Evolutionary conservation across 1,140 invertebrate species (phyloP).

Genomic region (Pogonomyrmex barbatus): DNA sequence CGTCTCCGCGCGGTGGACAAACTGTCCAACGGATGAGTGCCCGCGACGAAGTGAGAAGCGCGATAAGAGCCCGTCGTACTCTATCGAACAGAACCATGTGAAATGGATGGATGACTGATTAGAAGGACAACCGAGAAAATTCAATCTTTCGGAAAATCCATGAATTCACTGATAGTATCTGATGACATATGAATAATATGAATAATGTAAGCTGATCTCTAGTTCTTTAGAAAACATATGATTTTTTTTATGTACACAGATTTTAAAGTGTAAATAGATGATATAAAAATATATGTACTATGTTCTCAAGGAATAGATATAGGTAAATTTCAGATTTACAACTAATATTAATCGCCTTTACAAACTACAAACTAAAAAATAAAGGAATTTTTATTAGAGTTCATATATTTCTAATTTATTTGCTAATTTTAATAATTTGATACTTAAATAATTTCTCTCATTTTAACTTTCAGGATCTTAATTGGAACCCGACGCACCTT

Average conservation of each 20-base stretch:
- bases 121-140: background rate
- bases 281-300: background rate
- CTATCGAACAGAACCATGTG: background rate
- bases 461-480: background rate
- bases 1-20: slow-evolving; percentile 71
- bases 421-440: background rate
- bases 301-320: background rate
- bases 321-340: background rate
- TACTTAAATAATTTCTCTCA: background rate
- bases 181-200: background rate
- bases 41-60: slow-evolving; percentile 33
- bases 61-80: slow-evolving; percentile 22
- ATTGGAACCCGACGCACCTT: background rate
- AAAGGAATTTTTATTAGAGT: background rate
- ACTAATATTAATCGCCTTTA: background rate
- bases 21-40: slow-evolving; percentile 67
- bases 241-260: background rate
- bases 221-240: background rate
- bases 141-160: background rate
- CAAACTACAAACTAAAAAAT: background rate
- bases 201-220: background rate
- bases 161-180: background rate
- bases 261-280: background rate
- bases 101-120: background rate
- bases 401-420: background rate